Percentiles rank a stretch among this genome's conserved stretches.
These are phyloP conservation scores for Musca vetustissima DNA, from an alignment of 1,140 invertebrate species.

Conservation along the genomic window DNA sequence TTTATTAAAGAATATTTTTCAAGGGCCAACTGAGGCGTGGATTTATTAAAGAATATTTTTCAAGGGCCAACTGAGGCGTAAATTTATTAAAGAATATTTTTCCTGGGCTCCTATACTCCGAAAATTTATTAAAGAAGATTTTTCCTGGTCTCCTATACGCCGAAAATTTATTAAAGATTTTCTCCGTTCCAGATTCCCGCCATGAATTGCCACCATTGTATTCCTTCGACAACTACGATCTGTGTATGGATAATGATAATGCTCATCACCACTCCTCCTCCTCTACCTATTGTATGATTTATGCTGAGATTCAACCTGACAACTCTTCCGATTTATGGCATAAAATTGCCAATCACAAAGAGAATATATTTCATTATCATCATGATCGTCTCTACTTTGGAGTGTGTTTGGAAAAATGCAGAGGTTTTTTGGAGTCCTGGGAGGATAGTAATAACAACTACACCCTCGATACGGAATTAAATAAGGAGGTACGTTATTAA, in stretches of 20 bases:
- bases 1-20: too few species aligned
- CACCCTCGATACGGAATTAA: slow-evolving; percentile 26
- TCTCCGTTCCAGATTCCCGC: slow-evolving; percentile 37
- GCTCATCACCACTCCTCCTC: slow-evolving; percentile 26
- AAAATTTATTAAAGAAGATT: too few species aligned
- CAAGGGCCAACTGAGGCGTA: too few species aligned
- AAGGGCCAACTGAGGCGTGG: too few species aligned
- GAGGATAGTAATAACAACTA: slow-evolving; percentile 28
- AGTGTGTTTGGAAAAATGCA: slow-evolving; percentile 56
- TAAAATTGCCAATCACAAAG: slow-evolving; percentile 51
- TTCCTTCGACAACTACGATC: slow-evolving; percentile 57
- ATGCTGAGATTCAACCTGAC: slow-evolving; percentile 53
- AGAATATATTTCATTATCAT: slow-evolving; percentile 58
- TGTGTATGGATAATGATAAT: slow-evolving; percentile 44
- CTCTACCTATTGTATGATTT: slow-evolving; percentile 57
- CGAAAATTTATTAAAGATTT: neutral
- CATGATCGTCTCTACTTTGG: slow-evolving; percentile 60
- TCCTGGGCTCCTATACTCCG: too few species aligned
- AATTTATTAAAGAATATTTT: too few species aligned
- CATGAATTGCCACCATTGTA: slow-evolving; percentile 57
- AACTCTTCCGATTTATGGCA: slow-evolving; percentile 52
- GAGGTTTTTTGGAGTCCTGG: slow-evolving; percentile 22
- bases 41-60: too few species aligned
- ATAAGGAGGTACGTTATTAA: slow-evolving; percentile 32
- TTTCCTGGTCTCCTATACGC: too few species aligned